phyloP scores from a whole-genome alignment of 1,140 invertebrate species.

The Drosophila gunungcola region DNA sequence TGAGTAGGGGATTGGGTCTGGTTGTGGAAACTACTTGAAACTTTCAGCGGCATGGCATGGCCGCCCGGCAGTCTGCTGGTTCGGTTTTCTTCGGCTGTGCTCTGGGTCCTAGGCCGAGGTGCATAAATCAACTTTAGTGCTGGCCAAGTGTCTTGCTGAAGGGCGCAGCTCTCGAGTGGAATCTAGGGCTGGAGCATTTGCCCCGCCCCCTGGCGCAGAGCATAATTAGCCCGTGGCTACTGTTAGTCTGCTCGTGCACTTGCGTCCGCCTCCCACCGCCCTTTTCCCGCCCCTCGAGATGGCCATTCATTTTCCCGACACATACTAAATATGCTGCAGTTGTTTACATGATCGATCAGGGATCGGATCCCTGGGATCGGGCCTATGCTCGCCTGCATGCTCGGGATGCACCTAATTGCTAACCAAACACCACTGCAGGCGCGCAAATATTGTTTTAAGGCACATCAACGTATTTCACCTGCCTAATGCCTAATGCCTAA shows the following conservation, averaged over 20 bases:
- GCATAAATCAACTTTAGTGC: constrained; percentile 76
- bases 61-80: constrained; percentile 57
- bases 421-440: constrained; percentile 65
- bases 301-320: constrained; percentile 77
- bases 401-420: constrained; percentile 70
- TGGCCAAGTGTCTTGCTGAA: constrained; percentile 70
- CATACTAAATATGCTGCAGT: constrained; percentile 76
- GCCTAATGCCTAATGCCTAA: constrained; percentile 38
- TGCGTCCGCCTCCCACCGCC: constrained; percentile 1
- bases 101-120: constrained; percentile 21
- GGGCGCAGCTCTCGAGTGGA: constrained; percentile 56
- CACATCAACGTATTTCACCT: constrained; percentile 75
- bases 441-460: constrained; percentile 80
- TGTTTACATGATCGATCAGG: constrained; percentile 74
- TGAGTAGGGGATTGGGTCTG: background rate
- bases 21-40: constrained; percentile 48
- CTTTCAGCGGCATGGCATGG: constrained; percentile 53
- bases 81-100: constrained; percentile 17
- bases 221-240: constrained; percentile 74
- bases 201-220: constrained; percentile 15
- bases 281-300: constrained; percentile 26
- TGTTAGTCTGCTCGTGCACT: constrained; percentile 54
- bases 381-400: constrained; percentile 38
- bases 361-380: constrained; percentile 29
- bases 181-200: constrained; percentile 1